Evolutionary conservation across 2,888 invertebrate species (phyloP), one percentile per base, ranked within the genome.

Genomic region (Tetropium fuscum): DNA sequence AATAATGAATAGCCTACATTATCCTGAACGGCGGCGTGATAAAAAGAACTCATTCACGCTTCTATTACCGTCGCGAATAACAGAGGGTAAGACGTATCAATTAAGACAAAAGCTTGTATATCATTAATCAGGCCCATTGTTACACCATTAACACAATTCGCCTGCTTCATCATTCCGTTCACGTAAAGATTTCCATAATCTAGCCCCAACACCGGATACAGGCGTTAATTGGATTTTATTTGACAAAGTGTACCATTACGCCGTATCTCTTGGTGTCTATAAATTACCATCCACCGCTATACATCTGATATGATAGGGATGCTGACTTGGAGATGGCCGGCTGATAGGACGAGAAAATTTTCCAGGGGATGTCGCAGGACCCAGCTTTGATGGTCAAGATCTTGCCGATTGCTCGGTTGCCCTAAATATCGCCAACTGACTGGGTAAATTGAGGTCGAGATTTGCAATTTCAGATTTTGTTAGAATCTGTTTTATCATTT

Each of bases 61-160:
- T 53, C 41, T 59, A 49, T 58, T 56, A 45, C 58, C 48, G 62
- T 58, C 63, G 47, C 55, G 51, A 27, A 49, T 62, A 58, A 60
- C 62, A 54, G 38, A 49, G 59, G 55, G 60, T 60, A 60, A 61
- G 64, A 64, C 64, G 60, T 60, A 67, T 64, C 67, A 64, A 67
- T 67, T 67, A 59, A 64, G 63, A 63, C 64, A 60, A 58, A 67
- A 60, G 60, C 64, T 60, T 62, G 63, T 63, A 67, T 60, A 64
- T 64, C 67, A 67, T 67, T 67, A 67, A 64, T 67, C 67, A 67
- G 58, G 60, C 44, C 60, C 64, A 64, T 67, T 67, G 67, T 67
- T 67, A 57, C 45, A 54, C 64, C 60, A 67, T 63, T 67, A 64
- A 62, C 64, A 54, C 63, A 44, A 67, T 60, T 62, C 58, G 56